A percentile compares a stretch with the other conserved stretches of the same genome.
phyloP scores from a whole-genome alignment of 2,797 vertebrate genomes.

The Amphiprion clarkii region DNA sequence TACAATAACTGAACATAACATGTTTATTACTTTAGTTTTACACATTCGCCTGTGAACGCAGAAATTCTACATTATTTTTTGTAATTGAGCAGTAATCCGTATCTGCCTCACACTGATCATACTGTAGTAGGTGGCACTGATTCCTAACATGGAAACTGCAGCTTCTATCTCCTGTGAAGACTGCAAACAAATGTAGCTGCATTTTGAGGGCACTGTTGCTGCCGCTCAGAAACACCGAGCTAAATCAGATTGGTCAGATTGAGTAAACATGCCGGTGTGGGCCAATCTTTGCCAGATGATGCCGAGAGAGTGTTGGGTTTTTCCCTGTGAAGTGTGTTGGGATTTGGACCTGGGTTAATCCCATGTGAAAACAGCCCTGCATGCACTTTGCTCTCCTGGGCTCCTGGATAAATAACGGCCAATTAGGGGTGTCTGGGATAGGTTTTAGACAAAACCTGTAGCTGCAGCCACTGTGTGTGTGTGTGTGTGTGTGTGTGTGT shows the following conservation, averaged over 20 bases:
- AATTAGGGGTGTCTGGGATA: constrained; percentile 80
- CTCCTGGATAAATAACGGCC: constrained; percentile 78
- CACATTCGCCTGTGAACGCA: no score
- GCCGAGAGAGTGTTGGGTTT: constrained; percentile 56
- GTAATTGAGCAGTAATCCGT: no score
- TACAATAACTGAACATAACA: no score
- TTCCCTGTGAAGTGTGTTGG: constrained; percentile 69
- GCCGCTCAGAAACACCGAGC: constrained; percentile 33
- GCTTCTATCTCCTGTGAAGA: no score
- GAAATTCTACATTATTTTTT: no score
- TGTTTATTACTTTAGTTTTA: no score
- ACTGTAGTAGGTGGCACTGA: no score
- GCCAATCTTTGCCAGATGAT: constrained; percentile 72
- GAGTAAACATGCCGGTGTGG: constrained; percentile 55
- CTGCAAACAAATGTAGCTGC: no score
- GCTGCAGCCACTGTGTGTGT: not conserved
- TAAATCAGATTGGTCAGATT: constrained; percentile 31
- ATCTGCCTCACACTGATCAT: no score
- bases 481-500: not conserved
- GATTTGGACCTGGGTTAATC: constrained; percentile 78
- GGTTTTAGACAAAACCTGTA: constrained; percentile 50
- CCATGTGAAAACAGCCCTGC: constrained; percentile 79
- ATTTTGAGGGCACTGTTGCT: not conserved
- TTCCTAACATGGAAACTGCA: no score
- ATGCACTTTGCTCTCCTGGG: constrained; percentile 72